Evolutionary conservation across 2,888 invertebrate genomes (phyloP), one percentile per base, ranked within the genome.

Genomic region (Rhamphomyia laevipes): DNA sequence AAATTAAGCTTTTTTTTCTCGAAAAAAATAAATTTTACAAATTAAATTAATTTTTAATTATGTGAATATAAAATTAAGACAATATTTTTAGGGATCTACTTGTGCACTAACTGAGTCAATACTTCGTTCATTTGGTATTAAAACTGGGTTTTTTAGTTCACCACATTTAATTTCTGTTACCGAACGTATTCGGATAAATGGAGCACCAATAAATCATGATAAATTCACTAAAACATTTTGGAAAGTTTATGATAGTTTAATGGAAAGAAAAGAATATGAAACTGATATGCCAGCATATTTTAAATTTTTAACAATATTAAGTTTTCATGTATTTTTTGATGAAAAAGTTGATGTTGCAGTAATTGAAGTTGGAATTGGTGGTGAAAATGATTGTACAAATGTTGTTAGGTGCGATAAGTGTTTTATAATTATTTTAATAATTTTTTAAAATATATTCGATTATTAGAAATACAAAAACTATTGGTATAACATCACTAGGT

Each of bases 321-420:
- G 93, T 13, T 86, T 91, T 62, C 80, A 91, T 63, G 77, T 94
- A 31, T 99, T 99, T 71, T 61, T 90, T 1, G 76, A 79, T 17
- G 86, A 91, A 67, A 78, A 84, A 56, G 83, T 94, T 11, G 93
- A 97, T 67, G 96, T 94, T 1, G 91, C 89, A 0, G 80, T 99
- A 38, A 67, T 99, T 13, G 99, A 99, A 74, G 97, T 97, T 30
- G 99, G 99, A 33, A 93, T 99, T 57, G 99, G 99, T 0, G 99
- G 99, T 0, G 79, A 86, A 61, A 82, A 83, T 55, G 99, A 99
- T 70, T 86, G 85, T 60, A 99, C 99, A 2, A 99, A 99, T 73
- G 74, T 96, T 43, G 66, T 99, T 47, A 78, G 80, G 87, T 86
- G 67, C 7, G 2, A 27, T 58, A 54, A 17, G n/a, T 46, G 15